Evolutionary conservation across 2,113 vertebrate genomes (phyloP).

Genomic region (Geococcyx californianus): DNA sequence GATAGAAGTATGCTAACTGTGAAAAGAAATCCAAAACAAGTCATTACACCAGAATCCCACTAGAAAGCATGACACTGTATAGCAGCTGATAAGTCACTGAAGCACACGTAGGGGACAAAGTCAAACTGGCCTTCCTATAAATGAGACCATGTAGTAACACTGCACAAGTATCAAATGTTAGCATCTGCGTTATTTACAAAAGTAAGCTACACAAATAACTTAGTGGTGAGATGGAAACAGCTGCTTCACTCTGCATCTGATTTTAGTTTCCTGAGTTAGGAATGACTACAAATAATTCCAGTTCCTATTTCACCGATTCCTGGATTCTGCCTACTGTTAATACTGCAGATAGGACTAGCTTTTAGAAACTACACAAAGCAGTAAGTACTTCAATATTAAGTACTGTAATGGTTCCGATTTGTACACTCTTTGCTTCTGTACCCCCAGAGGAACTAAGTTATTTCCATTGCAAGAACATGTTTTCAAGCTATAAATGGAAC

Average conservation of each 20-base stretch:
- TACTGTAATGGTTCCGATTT: neutral
- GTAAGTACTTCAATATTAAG: neutral
- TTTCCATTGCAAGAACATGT: neutral
- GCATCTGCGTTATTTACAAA: neutral
- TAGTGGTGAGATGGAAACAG: neutral
- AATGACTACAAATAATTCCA: neutral
- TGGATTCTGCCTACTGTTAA: neutral
- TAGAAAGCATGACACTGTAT: neutral
- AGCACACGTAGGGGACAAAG: neutral
- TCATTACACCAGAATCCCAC: neutral
- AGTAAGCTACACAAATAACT: neutral
- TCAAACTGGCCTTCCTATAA: neutral
- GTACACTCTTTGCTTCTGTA: neutral
- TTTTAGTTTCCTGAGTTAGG: neutral
- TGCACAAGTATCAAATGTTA: neutral
- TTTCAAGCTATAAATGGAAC: neutral
- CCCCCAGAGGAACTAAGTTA: neutral
- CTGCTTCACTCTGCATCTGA: neutral
- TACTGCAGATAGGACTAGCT: neutral
- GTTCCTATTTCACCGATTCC: neutral
- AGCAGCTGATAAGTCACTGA: neutral
- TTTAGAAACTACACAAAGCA: neutral
- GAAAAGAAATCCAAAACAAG: slow-evolving; percentile 56
- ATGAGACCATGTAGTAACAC: neutral
- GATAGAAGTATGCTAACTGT: slow-evolving; percentile 96